Evolutionary conservation across 2,888 invertebrate genomes (phyloP), one percentile per base, ranked within the genome.

Genomic region (Trypoxylon attenuatum): DNA sequence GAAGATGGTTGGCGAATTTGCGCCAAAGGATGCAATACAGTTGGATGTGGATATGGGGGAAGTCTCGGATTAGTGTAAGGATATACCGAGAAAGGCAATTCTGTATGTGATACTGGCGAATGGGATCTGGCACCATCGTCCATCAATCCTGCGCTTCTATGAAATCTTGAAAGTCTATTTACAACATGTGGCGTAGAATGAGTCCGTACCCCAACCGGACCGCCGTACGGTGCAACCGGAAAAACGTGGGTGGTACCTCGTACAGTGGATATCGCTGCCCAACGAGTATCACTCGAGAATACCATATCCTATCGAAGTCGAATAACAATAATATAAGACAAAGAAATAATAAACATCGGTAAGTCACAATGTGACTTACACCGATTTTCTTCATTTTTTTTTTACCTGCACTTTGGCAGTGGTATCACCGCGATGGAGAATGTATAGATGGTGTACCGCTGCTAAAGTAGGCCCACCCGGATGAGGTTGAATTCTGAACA

Each of bases 181-280:
- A 97, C 97, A 71, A 98, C 96, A 83, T 96, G 94, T 63, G 95
- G 92, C 61, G 95, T 94, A n/a, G 95, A 94, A 89, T 99, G 99
- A 0, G 99, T 99, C 71, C 99, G 91, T 54, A 96, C 94, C 59
- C 94, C 96, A 70, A 96, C 92, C 55, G 93, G 90, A 50, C 99
- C 98, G 73, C 98, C 98, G 87, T 99, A 99, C 15, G 99, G 96
- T 13, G 96, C 96, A 47, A 99, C 91, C 6, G 99, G 97, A 88
- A 98, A 99, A 71, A 99, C 94, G 88, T 99, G 99, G 23, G 98
- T 98, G 0, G 99, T 99, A 66, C 99, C 99, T 68, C 98, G 92
- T 56, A 97, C 91, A 0, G 99, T 97, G 38, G 96, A 96, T 3
- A 99, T 92, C 1, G 97, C 95, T n/a, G 96, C 93, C 99, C 99